phyloP scores from a whole-genome alignment of 2,888 invertebrate genomes.

The Zygaena filipendulae region DNA sequence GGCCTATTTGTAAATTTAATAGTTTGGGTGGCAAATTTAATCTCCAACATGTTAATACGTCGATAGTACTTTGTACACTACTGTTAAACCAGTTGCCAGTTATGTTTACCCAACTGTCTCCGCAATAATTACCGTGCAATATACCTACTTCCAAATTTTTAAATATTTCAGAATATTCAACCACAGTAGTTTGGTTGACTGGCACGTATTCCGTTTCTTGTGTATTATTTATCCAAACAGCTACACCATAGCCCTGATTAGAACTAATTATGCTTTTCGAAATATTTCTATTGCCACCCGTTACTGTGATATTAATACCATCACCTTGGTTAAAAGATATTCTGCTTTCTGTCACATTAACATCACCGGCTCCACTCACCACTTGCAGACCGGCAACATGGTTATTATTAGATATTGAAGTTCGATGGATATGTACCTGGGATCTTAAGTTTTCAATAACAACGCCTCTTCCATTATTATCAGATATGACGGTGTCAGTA shows the following conservation, averaged over 20 bases:
- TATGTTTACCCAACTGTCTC: constrained; percentile 86
- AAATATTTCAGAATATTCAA: constrained; percentile 88
- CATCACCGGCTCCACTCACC: constrained; percentile 90
- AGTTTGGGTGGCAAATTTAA: constrained; percentile 58
- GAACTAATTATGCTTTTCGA: constrained; percentile 87
- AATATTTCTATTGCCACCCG: constrained; percentile 93
- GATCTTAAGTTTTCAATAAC: constrained; percentile 92
- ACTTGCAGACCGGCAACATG: constrained; percentile 93
- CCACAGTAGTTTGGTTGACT: constrained; percentile 85
- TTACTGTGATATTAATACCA: constrained; percentile 95
- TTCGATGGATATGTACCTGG: constrained; percentile 85
- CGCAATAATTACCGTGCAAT: constrained; percentile 93
- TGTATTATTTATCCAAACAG: constrained; percentile 92
- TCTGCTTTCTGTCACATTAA: constrained; percentile 91
- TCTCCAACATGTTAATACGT: constrained; percentile 86
- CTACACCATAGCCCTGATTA: constrained; percentile 89
- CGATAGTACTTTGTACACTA: constrained; percentile 81
- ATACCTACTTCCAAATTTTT: constrained; percentile 91
- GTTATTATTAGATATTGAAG: constrained; percentile 86
- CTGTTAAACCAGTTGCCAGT: constrained; percentile 90
- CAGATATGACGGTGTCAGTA: constrained; percentile 83
- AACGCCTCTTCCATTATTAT: constrained; percentile 96
- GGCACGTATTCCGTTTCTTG: constrained; percentile 79
- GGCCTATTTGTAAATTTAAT: constrained; percentile 80
- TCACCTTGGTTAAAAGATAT: constrained; percentile 93